Conservation (phyloP, 1,140 invertebrate species). For the Drosophila mojavensis region DNA sequence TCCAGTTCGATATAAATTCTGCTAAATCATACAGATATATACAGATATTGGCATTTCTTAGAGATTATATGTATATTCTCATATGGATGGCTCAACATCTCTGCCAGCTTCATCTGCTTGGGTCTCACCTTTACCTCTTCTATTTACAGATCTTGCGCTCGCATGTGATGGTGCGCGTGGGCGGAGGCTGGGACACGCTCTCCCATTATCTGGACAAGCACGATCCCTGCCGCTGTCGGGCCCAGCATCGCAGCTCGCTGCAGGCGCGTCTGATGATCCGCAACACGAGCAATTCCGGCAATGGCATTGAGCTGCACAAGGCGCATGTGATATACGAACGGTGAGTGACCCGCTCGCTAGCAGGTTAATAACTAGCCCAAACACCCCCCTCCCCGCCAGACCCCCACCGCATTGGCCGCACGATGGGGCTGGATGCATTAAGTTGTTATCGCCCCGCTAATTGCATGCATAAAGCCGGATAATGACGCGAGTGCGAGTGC, state of each 20-base stretch:
- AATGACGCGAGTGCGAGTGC: slow-evolving; percentile 27
- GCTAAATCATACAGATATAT: too few species aligned
- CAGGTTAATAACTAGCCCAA: neutral
- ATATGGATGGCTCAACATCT: too few species aligned
- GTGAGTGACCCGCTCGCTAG: slow-evolving; percentile 82
- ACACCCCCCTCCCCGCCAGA: neutral
- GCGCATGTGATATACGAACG: slow-evolving; percentile 94
- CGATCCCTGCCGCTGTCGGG: slow-evolving; percentile 96
- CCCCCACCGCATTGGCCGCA: too few species aligned
- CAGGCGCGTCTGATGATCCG: slow-evolving; percentile 86
- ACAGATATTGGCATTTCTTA: too few species aligned
- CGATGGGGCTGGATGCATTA: slow-evolving; percentile 39
- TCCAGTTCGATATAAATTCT: too few species aligned
- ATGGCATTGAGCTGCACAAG: slow-evolving; percentile 89
- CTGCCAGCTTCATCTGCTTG: too few species aligned
- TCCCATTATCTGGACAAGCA: slow-evolving; percentile 98
- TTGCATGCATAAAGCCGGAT: slow-evolving; percentile 56
- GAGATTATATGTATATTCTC: too few species aligned
- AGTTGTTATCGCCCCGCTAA: slow-evolving; percentile 57
- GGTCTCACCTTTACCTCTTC: neutral
- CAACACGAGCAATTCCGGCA: slow-evolving; percentile 85
- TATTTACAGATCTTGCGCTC: slow-evolving; percentile 93
- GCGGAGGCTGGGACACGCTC: slow-evolving; percentile 98
- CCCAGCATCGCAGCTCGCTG: slow-evolving; percentile 87
- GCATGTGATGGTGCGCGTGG: slow-evolving; percentile 99